Evolutionary conservation across 2,797 vertebrate species (phyloP).

Genomic region (Onychomys torridus): DNA sequence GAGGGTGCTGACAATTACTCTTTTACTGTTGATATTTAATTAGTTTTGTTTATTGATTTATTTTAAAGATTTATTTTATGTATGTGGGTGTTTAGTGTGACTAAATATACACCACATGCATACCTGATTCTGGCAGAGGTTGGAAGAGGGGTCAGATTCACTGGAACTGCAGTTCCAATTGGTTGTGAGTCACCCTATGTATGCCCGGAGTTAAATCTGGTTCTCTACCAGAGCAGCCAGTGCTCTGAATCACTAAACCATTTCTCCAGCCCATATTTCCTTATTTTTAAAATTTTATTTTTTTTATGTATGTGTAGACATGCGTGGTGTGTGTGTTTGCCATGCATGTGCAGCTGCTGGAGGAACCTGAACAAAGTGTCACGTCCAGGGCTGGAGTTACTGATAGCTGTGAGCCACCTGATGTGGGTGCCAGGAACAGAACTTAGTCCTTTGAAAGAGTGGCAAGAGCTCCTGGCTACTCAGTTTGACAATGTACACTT

Average conservation of each 20-base stretch:
- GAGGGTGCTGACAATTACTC: neutral
- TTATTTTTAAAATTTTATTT: neutral
- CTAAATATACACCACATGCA: neutral
- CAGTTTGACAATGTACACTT: neutral
- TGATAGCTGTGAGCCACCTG: too few relatives aligned
- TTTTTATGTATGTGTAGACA: neutral
- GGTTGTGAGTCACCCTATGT: neutral
- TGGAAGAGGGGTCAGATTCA: neutral
- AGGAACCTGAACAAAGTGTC: neutral
- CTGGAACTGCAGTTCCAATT: neutral
- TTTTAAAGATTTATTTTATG: neutral
- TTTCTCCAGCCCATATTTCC: neutral
- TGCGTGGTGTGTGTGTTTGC: neutral
- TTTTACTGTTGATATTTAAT: neutral
- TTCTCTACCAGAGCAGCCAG: neutral
- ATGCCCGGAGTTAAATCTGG: too few relatives aligned
- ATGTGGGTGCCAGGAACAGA: neutral
- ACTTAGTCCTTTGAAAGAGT: neutral
- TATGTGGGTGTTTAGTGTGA: neutral
- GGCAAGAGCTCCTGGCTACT: neutral
- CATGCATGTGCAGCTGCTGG: neutral
- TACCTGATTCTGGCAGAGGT: neutral
- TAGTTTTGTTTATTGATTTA: neutral
- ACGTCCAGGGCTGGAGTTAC: neutral
- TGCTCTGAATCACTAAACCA: neutral